phyloP scores from a whole-genome alignment of 2,888 invertebrate genomes.

The Embidobia sp. region DNA sequence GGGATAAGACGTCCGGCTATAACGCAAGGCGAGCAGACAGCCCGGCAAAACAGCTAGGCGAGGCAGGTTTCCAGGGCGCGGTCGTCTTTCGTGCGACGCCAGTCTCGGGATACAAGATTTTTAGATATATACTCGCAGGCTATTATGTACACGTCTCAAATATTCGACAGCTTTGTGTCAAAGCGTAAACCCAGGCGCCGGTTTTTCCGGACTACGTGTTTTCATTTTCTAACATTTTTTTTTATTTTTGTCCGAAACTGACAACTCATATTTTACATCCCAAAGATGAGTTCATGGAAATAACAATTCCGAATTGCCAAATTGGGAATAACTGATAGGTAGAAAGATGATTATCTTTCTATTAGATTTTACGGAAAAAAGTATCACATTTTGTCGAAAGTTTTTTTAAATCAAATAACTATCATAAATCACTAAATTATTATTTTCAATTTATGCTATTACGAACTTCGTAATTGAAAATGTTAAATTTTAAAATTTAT shows the following conservation, averaged over 20 bases:
- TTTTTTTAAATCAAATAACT: no score
- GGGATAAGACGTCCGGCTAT: constrained; percentile 76
- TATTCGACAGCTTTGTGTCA: constrained; percentile 42
- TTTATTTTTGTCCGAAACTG: neutral
- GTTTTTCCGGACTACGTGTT: constrained; percentile 25
- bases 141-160: constrained; percentile 39
- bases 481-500: no score
- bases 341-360: no score
- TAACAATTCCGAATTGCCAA: no score
- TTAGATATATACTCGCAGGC: constrained; percentile 60
- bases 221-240: constrained; percentile 14
- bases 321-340: no score
- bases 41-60: constrained; percentile 59
- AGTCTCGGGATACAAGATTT: constrained; percentile 67
- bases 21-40: constrained; percentile 68
- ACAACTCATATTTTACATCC: constrained; percentile 3
- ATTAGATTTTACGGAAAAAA: no score
- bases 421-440: no score
- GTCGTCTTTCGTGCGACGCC: constrained; percentile 66
- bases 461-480: no score
- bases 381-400: no score
- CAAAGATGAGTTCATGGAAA: no score
- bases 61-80: constrained; percentile 68
- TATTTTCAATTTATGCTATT: no score
- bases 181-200: constrained; percentile 29